A percentile compares a stretch with the other conserved stretches of the same genome.
These are phyloP conservation scores for Miichthys miiuy DNA, from an alignment of 2,797 vertebrate genomes.

Conservation along the genomic window DNA sequence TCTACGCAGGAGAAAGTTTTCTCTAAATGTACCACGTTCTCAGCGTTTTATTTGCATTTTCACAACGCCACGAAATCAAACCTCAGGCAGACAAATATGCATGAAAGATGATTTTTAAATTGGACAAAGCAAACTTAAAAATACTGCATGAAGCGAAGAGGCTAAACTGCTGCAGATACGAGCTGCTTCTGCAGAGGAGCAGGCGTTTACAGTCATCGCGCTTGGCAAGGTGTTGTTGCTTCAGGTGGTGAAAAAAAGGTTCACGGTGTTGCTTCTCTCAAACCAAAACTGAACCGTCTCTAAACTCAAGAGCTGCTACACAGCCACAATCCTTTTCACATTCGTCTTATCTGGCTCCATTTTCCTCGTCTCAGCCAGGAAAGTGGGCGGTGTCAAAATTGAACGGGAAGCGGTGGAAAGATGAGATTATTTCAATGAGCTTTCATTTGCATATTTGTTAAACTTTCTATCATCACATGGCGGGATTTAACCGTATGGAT, in stretches of 20 bases:
- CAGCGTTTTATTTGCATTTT: background rate
- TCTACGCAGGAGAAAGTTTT: background rate
- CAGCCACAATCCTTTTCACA: constrained; percentile 27
- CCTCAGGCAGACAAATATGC: background rate
- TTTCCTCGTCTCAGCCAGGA: constrained; percentile 40
- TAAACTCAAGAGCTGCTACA: constrained; percentile 26
- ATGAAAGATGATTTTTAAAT: constrained; percentile 10
- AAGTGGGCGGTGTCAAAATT: constrained; percentile 58
- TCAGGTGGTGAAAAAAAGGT: constrained; percentile 60
- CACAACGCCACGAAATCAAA: background rate
- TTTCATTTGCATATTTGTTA: constrained; percentile 62
- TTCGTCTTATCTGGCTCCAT: constrained; percentile 52
- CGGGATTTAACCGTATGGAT: constrained; percentile 41
- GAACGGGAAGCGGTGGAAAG: constrained; percentile 40
- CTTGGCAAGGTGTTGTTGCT: constrained; percentile 69
- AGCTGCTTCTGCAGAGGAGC: constrained; percentile 25
- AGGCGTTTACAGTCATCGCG: constrained; percentile 49
- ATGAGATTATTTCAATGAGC: constrained; percentile 53
- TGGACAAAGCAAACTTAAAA: background rate
- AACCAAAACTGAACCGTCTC: constrained; percentile 34
- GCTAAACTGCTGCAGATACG: background rate
- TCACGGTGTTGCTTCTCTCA: constrained; percentile 34
- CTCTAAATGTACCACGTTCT: background rate
- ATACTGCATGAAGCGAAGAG: background rate
- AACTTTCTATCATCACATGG: constrained; percentile 30